A percentile compares a stretch with the other conserved stretches of the same genome.
Conservation (phyloP, 2,888 invertebrate genomes). For the Pomacea canaliculata region DNA sequence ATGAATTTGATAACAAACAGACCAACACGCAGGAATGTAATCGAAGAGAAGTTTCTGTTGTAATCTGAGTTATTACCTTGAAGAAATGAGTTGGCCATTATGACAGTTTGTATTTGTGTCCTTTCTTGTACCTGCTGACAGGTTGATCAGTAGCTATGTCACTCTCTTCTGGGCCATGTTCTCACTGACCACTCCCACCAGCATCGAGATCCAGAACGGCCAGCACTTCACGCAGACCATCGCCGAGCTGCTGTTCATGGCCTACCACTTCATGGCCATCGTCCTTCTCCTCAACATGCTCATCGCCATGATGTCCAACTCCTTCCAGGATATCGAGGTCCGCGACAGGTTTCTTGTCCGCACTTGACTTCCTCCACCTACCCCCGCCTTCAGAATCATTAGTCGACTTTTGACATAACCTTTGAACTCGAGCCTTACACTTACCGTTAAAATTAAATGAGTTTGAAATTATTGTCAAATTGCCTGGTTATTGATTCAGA, state of each 20-base stretch:
- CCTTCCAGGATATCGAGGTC: slow-evolving; percentile 72
- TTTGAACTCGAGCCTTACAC: background rate
- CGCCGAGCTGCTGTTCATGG: slow-evolving; percentile 70
- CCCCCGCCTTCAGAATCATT: background rate
- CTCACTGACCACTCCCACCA: slow-evolving; percentile 69
- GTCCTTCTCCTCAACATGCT: slow-evolving; percentile 73
- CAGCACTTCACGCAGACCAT: slow-evolving; percentile 69
- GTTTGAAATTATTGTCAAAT: too few relatives aligned
- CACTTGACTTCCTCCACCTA: background rate
- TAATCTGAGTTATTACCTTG: too few relatives aligned
- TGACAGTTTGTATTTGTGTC: background rate
- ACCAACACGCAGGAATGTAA: too few relatives aligned
- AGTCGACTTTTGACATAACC: background rate
- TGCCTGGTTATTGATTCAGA: too few relatives aligned
- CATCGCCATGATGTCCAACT: slow-evolving; percentile 73
- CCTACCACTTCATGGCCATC: slow-evolving; percentile 71
- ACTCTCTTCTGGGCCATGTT: slow-evolving; percentile 71
- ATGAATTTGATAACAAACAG: too few relatives aligned
- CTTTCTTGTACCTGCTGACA: slow-evolving; percentile 28
- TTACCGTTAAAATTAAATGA: background rate
- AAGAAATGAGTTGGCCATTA: too few relatives aligned
- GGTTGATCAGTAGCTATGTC: slow-evolving; percentile 55
- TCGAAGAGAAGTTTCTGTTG: too few relatives aligned
- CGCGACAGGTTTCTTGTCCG: background rate
- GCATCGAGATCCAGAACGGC: slow-evolving; percentile 63